Base-by-base conservation (phyloP, 2,888 invertebrate genomes). In the Euproctis similis region DNA sequence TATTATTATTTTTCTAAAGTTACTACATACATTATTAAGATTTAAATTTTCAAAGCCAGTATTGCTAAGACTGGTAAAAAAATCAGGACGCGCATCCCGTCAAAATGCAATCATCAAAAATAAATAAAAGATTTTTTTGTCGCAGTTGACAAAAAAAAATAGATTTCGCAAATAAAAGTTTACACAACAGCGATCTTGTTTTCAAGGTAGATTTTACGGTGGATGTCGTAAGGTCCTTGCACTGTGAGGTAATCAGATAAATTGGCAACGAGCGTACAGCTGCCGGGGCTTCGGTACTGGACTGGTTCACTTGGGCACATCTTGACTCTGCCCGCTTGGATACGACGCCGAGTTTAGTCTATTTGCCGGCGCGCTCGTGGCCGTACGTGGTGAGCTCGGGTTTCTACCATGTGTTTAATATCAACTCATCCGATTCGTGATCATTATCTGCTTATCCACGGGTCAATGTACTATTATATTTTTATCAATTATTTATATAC, bases 211-310 rank as follows among this genome's bases (percentile, higher is more conserved):
- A 75, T 78, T 80, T 76, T 72, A 73, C 74, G 73, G 72, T 52
- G 68, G 71, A 52, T 62, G 71, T 68, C 69, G 78, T 72, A 80
- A 77, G 81, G 81, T 82, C 81, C 80, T 81, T 82, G 77, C 72
- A 66, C 78, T 70, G 68, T 72, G 76, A 72, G 69, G 76, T 80
- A 80, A 80, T 77, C 75, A 68, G 73, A 76, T 76, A 73, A 69
- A n/a, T n/a, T n/a, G 69, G 60, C 58, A 55, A 58, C 47, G 44
- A 51, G 42, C 54, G 53, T 62, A 70, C 71, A 70, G 73, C 69
- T 65, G 69, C 29, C 29, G 29, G 60, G 60, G 33, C 33, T 29
- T 58, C 58, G 55, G 61, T 45, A 30, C 21, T 10, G 18, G 35
- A 43, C 55, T 52, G 54, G 64, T 60, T 66, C 73, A 74, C 74